phyloP scores from a whole-genome alignment of 2,888 invertebrate species.

The Andricus quercusramuli region DNA sequence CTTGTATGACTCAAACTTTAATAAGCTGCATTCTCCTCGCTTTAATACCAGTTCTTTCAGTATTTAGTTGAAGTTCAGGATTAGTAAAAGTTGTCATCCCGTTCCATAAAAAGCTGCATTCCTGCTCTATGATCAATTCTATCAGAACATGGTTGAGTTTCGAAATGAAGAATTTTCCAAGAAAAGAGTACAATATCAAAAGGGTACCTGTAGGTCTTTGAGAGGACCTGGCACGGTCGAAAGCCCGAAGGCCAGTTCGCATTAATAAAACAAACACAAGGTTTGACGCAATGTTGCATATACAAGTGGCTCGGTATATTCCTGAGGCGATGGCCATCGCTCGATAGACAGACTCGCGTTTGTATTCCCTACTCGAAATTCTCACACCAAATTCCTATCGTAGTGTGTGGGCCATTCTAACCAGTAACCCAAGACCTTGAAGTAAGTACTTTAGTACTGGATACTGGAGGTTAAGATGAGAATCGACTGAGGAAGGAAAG shows the following conservation, averaged over 20 bases:
- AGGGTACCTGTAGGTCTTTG: slow-evolving; percentile 13
- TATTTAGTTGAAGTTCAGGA: too few species aligned
- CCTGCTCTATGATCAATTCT: not conserved
- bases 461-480: too few species aligned
- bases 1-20: too few species aligned
- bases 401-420: slow-evolving; percentile 6
- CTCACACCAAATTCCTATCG: slow-evolving; percentile 28
- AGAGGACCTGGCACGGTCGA: slow-evolving; percentile 13
- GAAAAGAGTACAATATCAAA: slow-evolving; percentile 9
- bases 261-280: slow-evolving; percentile 78
- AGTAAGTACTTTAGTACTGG: not conserved
- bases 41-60: too few species aligned
- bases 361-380: slow-evolving; percentile 28
- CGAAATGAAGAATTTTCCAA: not conserved
- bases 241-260: slow-evolving; percentile 70
- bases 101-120: too few species aligned
- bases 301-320: slow-evolving; percentile 62
- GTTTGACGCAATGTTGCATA: slow-evolving; percentile 72
- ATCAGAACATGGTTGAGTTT: not conserved
- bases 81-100: too few species aligned
- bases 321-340: slow-evolving; percentile 58
- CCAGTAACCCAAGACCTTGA: slow-evolving; percentile 1
- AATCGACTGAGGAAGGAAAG: too few species aligned
- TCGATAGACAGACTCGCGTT: slow-evolving; percentile 36
- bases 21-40: too few species aligned